A percentile compares a stretch with the other conserved stretches of the same genome.
phyloP scores from a whole-genome alignment of 2,113 vertebrate species.

The Chionis minor region DNA sequence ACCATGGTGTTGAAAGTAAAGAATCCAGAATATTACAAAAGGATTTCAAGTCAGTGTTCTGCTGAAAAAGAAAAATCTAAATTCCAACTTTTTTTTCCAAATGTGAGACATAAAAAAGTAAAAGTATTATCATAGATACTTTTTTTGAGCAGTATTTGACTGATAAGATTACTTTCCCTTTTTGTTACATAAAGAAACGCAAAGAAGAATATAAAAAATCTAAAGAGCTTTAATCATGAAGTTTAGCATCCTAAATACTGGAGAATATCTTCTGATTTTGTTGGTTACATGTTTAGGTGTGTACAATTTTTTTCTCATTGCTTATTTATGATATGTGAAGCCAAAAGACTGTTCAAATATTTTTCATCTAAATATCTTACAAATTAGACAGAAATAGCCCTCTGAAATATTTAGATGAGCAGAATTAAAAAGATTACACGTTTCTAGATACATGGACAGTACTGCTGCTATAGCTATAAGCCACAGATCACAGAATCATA shows the following conservation, averaged over 20 bases:
- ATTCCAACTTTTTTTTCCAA: background rate
- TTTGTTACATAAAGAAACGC: background rate
- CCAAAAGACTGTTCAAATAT: background rate
- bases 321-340: background rate
- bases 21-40: background rate
- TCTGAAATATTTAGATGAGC: background rate
- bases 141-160: background rate
- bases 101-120: background rate
- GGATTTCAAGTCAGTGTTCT: background rate
- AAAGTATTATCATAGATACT: background rate
- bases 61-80: background rate
- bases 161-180: background rate
- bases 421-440: background rate
- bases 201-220: background rate
- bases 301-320: background rate
- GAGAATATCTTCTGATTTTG: background rate
- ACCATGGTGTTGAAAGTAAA: background rate
- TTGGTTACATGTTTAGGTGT: background rate
- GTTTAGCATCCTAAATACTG: background rate
- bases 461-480: background rate
- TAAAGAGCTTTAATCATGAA: background rate
- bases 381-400: background rate
- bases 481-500: background rate
- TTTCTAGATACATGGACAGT: background rate
- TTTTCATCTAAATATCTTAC: background rate